These are phyloP conservation scores for Pachymerium ferrugineum DNA, from an alignment of 2,888 invertebrate genomes.

Conservation along the genomic window DNA sequence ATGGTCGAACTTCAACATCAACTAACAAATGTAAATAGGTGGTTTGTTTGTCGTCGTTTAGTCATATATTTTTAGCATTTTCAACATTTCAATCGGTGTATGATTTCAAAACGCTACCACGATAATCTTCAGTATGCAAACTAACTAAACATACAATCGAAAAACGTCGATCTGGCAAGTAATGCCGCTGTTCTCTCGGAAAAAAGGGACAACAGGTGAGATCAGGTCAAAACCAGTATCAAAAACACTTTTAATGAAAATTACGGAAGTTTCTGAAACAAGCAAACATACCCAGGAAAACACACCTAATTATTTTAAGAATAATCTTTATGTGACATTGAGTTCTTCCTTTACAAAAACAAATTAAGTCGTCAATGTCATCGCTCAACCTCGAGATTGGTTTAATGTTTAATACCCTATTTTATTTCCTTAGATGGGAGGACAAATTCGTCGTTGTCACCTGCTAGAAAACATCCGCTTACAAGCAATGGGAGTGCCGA, in stretches of 20 bases:
- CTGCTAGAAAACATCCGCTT: not conserved
- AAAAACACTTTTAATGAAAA: too few species aligned
- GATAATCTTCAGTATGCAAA: too few species aligned
- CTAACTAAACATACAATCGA: too few species aligned
- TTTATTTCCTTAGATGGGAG: constrained; percentile 1
- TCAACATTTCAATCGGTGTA: too few species aligned
- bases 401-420: not conserved
- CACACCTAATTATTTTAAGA: not conserved
- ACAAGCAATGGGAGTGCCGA: not conserved
- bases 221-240: not conserved
- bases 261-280: not conserved
- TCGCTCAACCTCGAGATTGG: not conserved
- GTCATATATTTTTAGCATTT: too few species aligned
- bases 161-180: not conserved
- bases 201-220: constrained; percentile 2
- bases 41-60: too few species aligned
- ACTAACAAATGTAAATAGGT: too few species aligned
- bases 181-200: not conserved
- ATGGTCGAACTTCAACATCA: too few species aligned
- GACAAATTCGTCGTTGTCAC: not conserved
- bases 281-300: not conserved
- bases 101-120: too few species aligned
- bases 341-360: not conserved
- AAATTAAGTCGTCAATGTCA: not conserved
- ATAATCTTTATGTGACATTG: not conserved